phyloP scores from a whole-genome alignment of 1,140 invertebrate genomes.

The Portunus trituberculatus region DNA sequence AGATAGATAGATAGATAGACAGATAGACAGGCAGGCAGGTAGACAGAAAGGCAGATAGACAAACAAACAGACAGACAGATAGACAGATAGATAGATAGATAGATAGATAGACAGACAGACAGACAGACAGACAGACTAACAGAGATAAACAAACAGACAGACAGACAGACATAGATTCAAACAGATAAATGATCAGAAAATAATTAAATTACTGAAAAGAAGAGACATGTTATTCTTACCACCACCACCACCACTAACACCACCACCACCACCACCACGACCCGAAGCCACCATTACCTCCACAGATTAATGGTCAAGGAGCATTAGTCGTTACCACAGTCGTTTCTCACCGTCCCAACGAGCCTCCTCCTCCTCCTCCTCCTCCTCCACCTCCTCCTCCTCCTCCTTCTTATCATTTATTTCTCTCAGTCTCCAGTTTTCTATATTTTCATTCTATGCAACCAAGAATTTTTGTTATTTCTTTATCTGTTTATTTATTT shows the following conservation, averaged over 20 bases:
- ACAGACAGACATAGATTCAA: neutral
- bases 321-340: slow-evolving; percentile 74
- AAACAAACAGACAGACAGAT: neutral
- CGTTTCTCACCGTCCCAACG: slow-evolving; percentile 62
- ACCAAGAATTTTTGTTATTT: neutral
- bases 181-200: neutral
- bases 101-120: too few species aligned
- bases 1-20: too few species aligned
- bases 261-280: neutral
- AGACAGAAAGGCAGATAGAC: too few species aligned
- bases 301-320: slow-evolving; percentile 74
- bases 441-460: neutral
- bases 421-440: neutral
- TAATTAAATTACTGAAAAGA: too few species aligned
- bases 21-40: too few species aligned
- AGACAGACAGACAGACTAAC: too few species aligned
- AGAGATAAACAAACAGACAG: too few species aligned
- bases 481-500: too few species aligned
- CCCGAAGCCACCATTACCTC: slow-evolving; percentile 68
- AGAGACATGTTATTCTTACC: neutral
- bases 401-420: neutral
- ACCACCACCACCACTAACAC: slow-evolving; percentile 2
- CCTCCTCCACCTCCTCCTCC: neutral
- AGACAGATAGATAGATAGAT: neutral
- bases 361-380: slow-evolving; percentile 28